Conservation (phyloP, 2,888 invertebrate species). For the Apodemia duryi region DNA sequence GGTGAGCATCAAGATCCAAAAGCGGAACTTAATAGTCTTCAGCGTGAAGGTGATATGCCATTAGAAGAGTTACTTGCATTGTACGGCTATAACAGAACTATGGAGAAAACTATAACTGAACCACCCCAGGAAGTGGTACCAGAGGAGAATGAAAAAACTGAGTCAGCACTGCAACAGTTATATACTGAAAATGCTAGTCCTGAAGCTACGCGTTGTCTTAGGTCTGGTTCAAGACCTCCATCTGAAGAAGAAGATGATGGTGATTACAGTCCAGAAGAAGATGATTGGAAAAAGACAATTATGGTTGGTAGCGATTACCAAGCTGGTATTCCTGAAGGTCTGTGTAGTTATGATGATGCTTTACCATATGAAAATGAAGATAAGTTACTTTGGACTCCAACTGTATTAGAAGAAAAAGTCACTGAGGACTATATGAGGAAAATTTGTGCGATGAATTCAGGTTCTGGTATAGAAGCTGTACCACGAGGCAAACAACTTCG, state of each 20-base stretch:
- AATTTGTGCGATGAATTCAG: constrained; percentile 71
- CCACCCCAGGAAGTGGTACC: constrained; percentile 54
- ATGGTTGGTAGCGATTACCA: constrained; percentile 97
- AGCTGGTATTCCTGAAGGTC: constrained; percentile 94
- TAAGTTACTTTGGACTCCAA: constrained; percentile 95
- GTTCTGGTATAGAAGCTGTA: constrained; percentile 72
- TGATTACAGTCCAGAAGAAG: constrained; percentile 90
- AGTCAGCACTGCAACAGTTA: constrained; percentile 70
- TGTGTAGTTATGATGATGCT: constrained; percentile 96
- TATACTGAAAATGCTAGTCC: constrained; percentile 61
- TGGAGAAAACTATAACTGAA: constrained; percentile 60
- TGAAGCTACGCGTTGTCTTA: constrained; percentile 66
- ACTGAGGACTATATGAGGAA: constrained; percentile 90
- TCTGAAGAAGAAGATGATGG: constrained; percentile 92
- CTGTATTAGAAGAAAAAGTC: constrained; percentile 82
- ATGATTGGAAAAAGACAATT: constrained; percentile 95
- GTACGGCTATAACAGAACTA: constrained; percentile 85
- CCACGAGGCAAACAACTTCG: constrained; percentile 87
- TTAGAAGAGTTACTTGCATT: constrained; percentile 94
- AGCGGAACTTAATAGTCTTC: constrained; percentile 92
- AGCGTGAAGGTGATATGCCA: constrained; percentile 97
- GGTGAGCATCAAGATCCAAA: constrained; percentile 90
- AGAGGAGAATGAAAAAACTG: constrained; percentile 63
- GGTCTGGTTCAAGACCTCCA: constrained; percentile 85
- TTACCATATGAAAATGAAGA: constrained; percentile 97